Conservation (phyloP, 2,797 vertebrate genomes). For the Pseudochaenichthys georgianus region DNA sequence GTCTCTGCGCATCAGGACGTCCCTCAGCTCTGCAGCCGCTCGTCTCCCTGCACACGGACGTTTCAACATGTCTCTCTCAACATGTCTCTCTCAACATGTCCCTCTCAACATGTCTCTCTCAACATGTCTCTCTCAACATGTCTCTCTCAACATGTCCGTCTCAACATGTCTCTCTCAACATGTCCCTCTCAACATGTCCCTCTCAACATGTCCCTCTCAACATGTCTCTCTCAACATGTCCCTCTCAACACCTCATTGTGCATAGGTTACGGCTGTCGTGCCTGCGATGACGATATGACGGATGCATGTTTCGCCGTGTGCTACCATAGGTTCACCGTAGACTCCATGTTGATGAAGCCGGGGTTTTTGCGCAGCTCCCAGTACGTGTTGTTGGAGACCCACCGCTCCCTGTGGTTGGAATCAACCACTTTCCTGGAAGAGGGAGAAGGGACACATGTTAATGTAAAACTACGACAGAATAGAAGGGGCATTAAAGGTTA, state of each 20-base stretch:
- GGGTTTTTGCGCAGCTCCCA: slow-evolving; percentile 98
- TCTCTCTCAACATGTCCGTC: slow-evolving; percentile 46
- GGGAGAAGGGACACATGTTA: neutral
- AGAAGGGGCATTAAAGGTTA: too few relatives aligned
- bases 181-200: too few relatives aligned
- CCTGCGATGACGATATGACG: slow-evolving; percentile 80
- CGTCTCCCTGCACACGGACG: slow-evolving; percentile 52
- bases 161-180: slow-evolving; percentile 16
- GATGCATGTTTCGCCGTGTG: slow-evolving; percentile 75
- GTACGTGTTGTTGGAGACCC: slow-evolving; percentile 96
- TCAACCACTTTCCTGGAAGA: slow-evolving; percentile 92
- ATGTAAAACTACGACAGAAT: too few relatives aligned
- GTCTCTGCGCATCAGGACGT: slow-evolving; percentile 34
- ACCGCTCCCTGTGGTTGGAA: slow-evolving; percentile 94
- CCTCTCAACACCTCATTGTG: slow-evolving; percentile 74
- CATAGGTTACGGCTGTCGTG: slow-evolving; percentile 82
- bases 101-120: too few relatives aligned
- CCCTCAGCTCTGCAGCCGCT: slow-evolving; percentile 53
- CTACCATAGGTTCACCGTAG: slow-evolving; percentile 91
- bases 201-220: too few relatives aligned
- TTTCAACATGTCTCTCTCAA: slow-evolving; percentile 38
- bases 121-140: neutral
- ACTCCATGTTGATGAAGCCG: slow-evolving; percentile 96
- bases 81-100: too few relatives aligned
- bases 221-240: slow-evolving; percentile 9